Conservation (phyloP, 1,140 invertebrate species). For the Bombus soroeensis region DNA sequence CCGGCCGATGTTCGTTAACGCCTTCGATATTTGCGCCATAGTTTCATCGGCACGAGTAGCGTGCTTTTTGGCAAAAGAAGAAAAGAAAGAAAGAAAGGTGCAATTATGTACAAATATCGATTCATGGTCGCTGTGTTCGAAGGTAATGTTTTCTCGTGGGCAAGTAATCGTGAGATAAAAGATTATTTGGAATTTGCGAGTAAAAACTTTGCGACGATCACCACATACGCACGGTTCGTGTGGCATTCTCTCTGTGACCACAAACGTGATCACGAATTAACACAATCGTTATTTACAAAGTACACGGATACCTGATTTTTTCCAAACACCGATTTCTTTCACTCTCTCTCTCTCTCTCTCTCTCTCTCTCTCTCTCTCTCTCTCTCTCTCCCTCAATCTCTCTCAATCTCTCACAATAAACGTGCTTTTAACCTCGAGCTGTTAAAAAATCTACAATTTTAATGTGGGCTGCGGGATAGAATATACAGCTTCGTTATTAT, state of each 20-base stretch:
- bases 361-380: too few relatives aligned
- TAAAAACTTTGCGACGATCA: conserved; percentile 32
- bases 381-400: too few relatives aligned
- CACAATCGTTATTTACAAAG: conserved; percentile 38
- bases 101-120: conserved; percentile 52
- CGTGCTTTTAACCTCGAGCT: background rate
- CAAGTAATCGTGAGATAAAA: conserved; percentile 29
- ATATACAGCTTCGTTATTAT: conserved; percentile 45
- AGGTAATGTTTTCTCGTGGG: conserved; percentile 34
- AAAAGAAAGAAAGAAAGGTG: conserved; percentile 36
- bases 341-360: too few relatives aligned
- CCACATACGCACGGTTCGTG: background rate
- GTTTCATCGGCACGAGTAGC: conserved; percentile 56
- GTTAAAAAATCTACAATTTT: background rate
- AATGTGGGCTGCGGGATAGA: background rate
- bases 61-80: conserved; percentile 58
- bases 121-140: conserved; percentile 33
- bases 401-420: background rate
- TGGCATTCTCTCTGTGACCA: background rate
- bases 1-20: conserved; percentile 57
- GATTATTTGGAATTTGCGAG: conserved; percentile 37
- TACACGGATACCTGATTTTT: background rate
- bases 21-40: conserved; percentile 45
- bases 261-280: conserved; percentile 27
- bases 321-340: background rate